Evolutionary conservation across 2,797 vertebrate species (phyloP), one percentile per base, ranked within the genome.

Genomic region (Aeoliscus strigatus): DNA sequence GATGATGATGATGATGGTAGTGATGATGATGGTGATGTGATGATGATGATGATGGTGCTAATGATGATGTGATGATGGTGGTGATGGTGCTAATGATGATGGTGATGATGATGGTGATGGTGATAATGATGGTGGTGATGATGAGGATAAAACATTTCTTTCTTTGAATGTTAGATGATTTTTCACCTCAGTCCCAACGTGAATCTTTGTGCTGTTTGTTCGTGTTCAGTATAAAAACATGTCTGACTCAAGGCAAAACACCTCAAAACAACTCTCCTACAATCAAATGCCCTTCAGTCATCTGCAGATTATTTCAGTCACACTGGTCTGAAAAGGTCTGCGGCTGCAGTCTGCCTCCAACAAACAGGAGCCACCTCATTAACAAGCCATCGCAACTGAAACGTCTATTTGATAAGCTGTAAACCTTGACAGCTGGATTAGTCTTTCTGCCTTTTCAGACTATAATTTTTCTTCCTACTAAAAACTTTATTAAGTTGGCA

Each of bases 401-500:
- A 21, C 45, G 30, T 14, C 37, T 63, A 47, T 58, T 65, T 74
- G 50, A 68, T 60, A 38, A 31, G 15, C 31, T 2, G 41, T 27
- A 43, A 59, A 45, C 44, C 39, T 58, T 39, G 15, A 70, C 62
- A 66, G 57, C 44, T 47, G 34, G 39, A 50, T 65, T n/a, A n/a
- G n/a, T n/a, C n/a, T 59, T 44, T 57, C 43, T 44, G 60, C 72
- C 67, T 73, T 60, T 71, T 60, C 82, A 75, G 77, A 21, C 75
- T 80, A 51, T 32, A 60, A 61, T 69, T 59, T 55, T 60, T 31
- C 41, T 61, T 16, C 66, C 48, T 66, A 79, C 81, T 85, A 74
- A 81, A 84, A 81, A 73, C 61, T 82, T 75, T 50, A 80, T 74
- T 61, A 76, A 65, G 63, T 41, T 84, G 75, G 79, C 74, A 81